phyloP scores from a whole-genome alignment of 2,888 invertebrate genomes.

The Mesorhabditis belari region DNA sequence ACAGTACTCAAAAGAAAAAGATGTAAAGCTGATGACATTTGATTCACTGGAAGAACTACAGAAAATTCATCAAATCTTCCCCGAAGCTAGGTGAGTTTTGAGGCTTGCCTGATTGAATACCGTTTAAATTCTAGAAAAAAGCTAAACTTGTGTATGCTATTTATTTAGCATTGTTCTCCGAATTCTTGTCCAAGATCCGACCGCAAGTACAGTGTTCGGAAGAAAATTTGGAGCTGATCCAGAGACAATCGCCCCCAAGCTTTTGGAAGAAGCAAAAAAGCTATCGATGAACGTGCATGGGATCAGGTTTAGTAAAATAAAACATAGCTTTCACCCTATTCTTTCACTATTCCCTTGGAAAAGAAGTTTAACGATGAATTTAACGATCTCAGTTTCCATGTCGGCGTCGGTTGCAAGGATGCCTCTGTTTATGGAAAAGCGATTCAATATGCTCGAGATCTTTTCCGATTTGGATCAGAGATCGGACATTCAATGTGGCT shows the following conservation, averaged over 20 bases:
- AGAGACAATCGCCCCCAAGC: slow-evolving; percentile 33
- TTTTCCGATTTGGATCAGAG: slow-evolving; percentile 68
- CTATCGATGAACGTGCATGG: slow-evolving; percentile 47
- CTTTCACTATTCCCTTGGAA: no score
- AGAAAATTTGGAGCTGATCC: slow-evolving; percentile 53
- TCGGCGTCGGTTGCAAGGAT: slow-evolving; percentile 54
- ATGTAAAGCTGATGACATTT: slow-evolving; percentile 49
- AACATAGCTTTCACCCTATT: no score
- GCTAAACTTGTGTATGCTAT: no score
- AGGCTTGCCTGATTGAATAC: not conserved
- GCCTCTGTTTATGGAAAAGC: slow-evolving; percentile 74
- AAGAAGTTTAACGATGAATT: no score
- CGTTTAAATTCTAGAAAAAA: no score
- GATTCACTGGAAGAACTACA: slow-evolving; percentile 48
- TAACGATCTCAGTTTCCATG: slow-evolving; percentile 50
- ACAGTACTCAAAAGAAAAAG: not conserved
- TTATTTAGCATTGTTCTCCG: slow-evolving; percentile 77
- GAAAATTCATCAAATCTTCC: slow-evolving; percentile 38
- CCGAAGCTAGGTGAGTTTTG: slow-evolving; percentile 36
- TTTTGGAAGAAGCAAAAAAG: slow-evolving; percentile 38
- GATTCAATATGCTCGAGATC: slow-evolving; percentile 66
- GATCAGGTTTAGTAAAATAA: no score
- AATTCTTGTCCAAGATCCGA: slow-evolving; percentile 69
- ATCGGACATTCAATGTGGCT: slow-evolving; percentile 73
- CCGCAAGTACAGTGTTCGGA: slow-evolving; percentile 69